Evolutionary conservation across 2,797 vertebrate species (phyloP).

Genomic region (Nannoperca australis): DNA sequence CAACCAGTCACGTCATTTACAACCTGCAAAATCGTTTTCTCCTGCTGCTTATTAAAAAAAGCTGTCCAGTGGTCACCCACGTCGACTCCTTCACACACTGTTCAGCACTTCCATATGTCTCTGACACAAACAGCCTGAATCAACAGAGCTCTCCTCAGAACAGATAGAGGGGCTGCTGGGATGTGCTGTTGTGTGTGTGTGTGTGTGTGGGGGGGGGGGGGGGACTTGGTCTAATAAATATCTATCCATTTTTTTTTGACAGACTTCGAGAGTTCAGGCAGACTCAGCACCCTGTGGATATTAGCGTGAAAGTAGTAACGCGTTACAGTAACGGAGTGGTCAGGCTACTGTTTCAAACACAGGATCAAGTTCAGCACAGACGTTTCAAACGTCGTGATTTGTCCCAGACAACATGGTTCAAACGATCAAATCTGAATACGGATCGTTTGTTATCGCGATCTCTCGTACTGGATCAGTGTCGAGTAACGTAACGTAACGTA

Average conservation of each 20-base stretch:
- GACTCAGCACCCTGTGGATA: neutral
- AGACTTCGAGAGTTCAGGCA: neutral
- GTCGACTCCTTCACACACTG: conserved; percentile 50
- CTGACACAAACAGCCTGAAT: conserved; percentile 52
- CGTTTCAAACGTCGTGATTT: neutral
- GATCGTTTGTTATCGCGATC: neutral
- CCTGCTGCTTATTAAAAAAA: conserved; percentile 73
- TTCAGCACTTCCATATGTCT: conserved; percentile 40
- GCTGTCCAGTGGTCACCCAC: conserved; percentile 57
- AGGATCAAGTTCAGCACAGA: no score
- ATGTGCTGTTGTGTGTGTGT: conserved; percentile 10
- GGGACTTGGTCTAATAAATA: conserved; percentile 16
- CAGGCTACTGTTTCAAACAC: neutral
- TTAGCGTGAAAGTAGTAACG: neutral
- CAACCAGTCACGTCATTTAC: conserved; percentile 75
- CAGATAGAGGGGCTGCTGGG: conserved; percentile 16
- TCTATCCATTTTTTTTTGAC: neutral
- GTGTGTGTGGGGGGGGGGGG: no score
- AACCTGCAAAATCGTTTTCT: conserved; percentile 70
- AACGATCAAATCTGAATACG: neutral
- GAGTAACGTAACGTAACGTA: conserved; percentile 3
- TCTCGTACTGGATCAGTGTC: neutral
- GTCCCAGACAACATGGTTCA: neutral
- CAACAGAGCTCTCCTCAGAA: conserved; percentile 14
- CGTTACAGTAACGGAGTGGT: conserved; percentile 4